phyloP scores from a whole-genome alignment of 2,888 invertebrate species.

The Macropis europaea region DNA sequence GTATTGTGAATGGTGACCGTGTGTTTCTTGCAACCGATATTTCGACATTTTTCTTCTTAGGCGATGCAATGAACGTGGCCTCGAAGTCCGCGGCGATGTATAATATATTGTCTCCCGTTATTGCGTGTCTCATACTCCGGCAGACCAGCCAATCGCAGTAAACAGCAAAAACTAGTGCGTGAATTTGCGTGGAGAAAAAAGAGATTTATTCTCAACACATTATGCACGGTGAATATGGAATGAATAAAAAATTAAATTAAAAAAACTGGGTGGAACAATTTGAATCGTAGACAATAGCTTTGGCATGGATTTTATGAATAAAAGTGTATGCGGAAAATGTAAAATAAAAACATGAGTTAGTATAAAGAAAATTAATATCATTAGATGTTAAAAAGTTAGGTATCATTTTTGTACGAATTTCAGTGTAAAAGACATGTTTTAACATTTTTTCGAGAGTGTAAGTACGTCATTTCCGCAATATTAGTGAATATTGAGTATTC shows the following conservation, averaged over 20 bases:
- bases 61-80: constrained; percentile 37
- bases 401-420: no score
- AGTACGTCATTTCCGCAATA: no score
- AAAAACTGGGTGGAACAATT: constrained; percentile 7
- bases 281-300: not conserved
- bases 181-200: constrained; percentile 41
- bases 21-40: constrained; percentile 7
- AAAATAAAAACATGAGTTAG: no score
- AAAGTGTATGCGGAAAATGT: no score
- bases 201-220: constrained; percentile 2
- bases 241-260: not conserved
- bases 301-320: not conserved
- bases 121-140: constrained; percentile 22
- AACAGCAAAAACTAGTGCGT: constrained; percentile 36
- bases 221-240: not conserved
- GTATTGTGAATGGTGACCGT: not conserved
- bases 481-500: no score
- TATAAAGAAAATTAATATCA: no score
- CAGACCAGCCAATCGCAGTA: constrained; percentile 16
- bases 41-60: constrained; percentile 41
- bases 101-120: constrained; percentile 37
- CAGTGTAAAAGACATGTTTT: no score
- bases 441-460: no score
- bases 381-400: no score
- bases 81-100: constrained; percentile 28